Conservation (phyloP, 2,797 vertebrate genomes). For the Valencia hispanica region DNA sequence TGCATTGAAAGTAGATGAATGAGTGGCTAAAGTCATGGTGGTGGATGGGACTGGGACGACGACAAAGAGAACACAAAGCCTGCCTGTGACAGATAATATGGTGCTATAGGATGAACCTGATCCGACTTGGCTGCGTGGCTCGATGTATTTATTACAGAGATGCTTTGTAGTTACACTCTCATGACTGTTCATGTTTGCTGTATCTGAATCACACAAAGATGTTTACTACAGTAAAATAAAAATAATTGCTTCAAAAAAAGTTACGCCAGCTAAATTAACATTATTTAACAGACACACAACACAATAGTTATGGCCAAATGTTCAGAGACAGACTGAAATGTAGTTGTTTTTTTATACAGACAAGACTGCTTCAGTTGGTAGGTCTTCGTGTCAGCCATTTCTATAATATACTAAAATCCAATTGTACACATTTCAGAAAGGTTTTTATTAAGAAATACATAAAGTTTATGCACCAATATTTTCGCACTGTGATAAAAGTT, state of each 20-base stretch:
- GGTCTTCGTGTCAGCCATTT: neutral
- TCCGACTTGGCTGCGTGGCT: constrained; percentile 19
- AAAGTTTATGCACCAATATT: neutral
- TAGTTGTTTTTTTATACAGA: too few species aligned
- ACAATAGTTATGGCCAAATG: neutral
- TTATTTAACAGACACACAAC: constrained; percentile 6
- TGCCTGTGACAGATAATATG: constrained; percentile 55
- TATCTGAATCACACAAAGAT: constrained; percentile 4
- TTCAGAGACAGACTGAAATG: neutral
- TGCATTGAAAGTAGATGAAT: constrained; percentile 14
- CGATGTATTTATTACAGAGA: constrained; percentile 40
- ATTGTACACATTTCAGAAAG: neutral
- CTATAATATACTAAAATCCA: neutral
- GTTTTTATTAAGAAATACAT: neutral
- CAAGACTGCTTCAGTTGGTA: neutral
- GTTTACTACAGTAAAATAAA: neutral
- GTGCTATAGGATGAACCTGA: constrained; percentile 65
- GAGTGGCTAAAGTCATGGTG: constrained; percentile 20
- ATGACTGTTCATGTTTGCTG: neutral
- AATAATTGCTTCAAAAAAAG: constrained; percentile 4
- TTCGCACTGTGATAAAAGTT: neutral
- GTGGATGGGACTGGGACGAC: constrained; percentile 32
- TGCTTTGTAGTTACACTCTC: constrained; percentile 30
- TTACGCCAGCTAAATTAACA: neutral
- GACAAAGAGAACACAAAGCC: constrained; percentile 56